Evolutionary conservation across 2,888 invertebrate species (phyloP), one percentile per base, ranked within the genome.

Genomic region (Meliscaeva auricollis): DNA sequence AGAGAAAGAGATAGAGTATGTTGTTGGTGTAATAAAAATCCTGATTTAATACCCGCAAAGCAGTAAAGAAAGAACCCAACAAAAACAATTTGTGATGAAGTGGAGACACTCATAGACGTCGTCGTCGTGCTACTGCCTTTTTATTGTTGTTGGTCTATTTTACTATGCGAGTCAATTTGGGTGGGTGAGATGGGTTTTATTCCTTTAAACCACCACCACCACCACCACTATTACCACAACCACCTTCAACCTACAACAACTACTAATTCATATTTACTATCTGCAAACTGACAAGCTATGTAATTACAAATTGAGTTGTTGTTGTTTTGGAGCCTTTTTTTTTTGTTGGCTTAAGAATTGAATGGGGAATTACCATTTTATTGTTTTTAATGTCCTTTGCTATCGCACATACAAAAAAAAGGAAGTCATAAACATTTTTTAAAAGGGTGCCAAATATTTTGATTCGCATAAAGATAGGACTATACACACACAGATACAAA

Each of bases 341-440:
- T 60, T n/a, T 48, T 66, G 35, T 20, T 35, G 72, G 66, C 64
- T 35, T 35, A n/a, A 54, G 26, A 35, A 56, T 75, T 79, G 60
- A 84, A 70, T 84, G 78, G 84, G 72, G 46, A 79, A 84, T 72
- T 60, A 32, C 72, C n/a, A 9, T 79, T 75, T 84, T 75, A 84
- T 84, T 84, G 84, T 84, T 79, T 84, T 84, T 79, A 84, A 84
- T 84, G 75, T 66, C 64, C 26, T 64, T 32, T 20, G 38, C 20
- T 13, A 26, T 13, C 17, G n/a, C 50, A 50, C 26, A 26, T 35
- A 15, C 41, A 13, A 69, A 26, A 54, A 58, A 46, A 58, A 64
- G n/a, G 58, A 64, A 66, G 69, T 41, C 48, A 4, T 46, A 64
- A 62, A 50, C 50, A 26, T 70, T 66, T 56, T 58, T 35, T 35